These are phyloP conservation scores for Sarcophilus harrisii DNA, from an alignment of 2,797 vertebrate genomes.

Conservation along the genomic window DNA sequence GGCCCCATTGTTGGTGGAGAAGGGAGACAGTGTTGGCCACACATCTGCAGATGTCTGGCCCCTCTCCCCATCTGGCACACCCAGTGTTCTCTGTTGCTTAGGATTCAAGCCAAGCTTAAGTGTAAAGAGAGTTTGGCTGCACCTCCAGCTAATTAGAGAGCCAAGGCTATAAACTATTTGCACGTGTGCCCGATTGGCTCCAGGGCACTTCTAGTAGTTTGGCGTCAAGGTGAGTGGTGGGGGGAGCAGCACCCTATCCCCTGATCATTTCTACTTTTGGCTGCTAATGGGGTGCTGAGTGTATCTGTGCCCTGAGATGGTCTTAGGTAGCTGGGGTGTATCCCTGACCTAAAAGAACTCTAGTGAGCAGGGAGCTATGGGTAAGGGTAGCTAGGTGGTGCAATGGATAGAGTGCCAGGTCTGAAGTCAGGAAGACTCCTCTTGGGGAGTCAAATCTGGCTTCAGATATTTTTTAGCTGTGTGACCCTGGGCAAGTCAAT, in stretches of 20 bases:
- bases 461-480: background rate
- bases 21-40: slow-evolving; percentile 30
- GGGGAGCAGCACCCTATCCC: background rate
- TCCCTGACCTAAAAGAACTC: background rate
- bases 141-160: background rate
- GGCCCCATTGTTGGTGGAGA: background rate
- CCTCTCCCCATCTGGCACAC: background rate
- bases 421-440: background rate
- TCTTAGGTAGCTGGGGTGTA: background rate
- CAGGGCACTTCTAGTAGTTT: slow-evolving; percentile 20
- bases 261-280: background rate
- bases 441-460: background rate
- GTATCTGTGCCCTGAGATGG: background rate
- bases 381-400: background rate
- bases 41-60: slow-evolving; percentile 17
- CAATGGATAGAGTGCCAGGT: background rate
- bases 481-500: background rate
- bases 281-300: background rate
- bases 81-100: background rate
- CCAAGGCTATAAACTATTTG: background rate
- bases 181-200: background rate
- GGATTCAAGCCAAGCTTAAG: background rate
- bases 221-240: background rate
- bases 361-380: background rate
- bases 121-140: background rate